Evolutionary conservation across 1,140 invertebrate genomes (phyloP), one percentile per base, ranked within the genome.

Genomic region (Homalodisca vitripennis): DNA sequence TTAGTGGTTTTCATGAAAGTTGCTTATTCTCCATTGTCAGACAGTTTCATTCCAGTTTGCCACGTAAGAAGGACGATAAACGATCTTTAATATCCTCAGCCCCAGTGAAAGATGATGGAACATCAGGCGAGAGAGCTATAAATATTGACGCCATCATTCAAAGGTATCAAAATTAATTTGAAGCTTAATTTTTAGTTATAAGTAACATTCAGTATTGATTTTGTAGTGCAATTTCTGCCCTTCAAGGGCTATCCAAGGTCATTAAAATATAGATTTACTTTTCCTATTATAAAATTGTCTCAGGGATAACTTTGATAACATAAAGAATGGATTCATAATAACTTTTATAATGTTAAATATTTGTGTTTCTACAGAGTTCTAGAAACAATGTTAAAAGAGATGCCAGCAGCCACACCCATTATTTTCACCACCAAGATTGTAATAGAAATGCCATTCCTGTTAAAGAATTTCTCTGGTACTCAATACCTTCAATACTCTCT

Each of bases 51-150:
- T 46, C 31, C 26, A 69, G 70, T 47, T 62, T 68, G 66, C 66
- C 67, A 69, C 70, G 71, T 60, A 77, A 74, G 26, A 85, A 86
- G 13, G 82, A 83, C 75, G 87, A 89, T 74, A 79, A 83, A 20
- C 81, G 82, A 75, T 79, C 82, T 76, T 84, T 85, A 81, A 71
- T 85, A 46, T 79, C 80, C 32, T 84, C 82, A 26, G 73, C 85
- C 72, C 87, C 85, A 34, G 79, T 76, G 67, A 80, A 78, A 72
- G 87, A 91, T 74, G 85, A 89, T 75, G 90, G 89, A 66, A 89
- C 87, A 0, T 79, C 82, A 41, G 90, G 90, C 48, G 90, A 91
- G 81, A 82, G 79, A 70, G 77, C 76, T 1, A 72, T 85, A 47
- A 84, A 87, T 70, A 83, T 91, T 47, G 87, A 89, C 76, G 76